Evolutionary conservation across 2,113 vertebrate species (phyloP).

Genomic region (Crotalus horridus): DNA sequence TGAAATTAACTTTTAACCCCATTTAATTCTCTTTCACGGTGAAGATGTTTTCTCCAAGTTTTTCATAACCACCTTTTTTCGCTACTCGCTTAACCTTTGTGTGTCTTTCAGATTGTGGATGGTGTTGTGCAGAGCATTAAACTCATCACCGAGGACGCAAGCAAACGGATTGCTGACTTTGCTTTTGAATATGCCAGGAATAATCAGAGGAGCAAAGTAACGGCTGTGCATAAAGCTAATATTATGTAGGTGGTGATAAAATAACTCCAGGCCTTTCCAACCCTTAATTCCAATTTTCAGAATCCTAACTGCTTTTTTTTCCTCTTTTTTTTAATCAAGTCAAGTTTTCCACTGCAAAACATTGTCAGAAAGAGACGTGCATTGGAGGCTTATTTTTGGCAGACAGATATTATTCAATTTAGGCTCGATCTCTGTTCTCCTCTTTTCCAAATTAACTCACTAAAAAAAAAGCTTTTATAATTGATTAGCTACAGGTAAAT

Average conservation of each 20-base stretch:
- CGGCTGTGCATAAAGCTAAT: conserved; percentile 95
- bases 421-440: neutral
- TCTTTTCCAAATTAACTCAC: neutral
- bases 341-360: neutral
- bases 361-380: neutral
- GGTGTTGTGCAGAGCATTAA: conserved; percentile 97
- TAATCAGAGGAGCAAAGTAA: conserved; percentile 88
- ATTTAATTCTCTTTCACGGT: neutral
- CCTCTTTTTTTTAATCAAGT: neutral
- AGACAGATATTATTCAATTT: neutral
- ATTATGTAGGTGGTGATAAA: conserved; percentile 83
- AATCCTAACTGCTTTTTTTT: neutral
- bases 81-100: neutral
- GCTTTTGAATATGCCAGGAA: conserved; percentile 94
- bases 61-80: neutral
- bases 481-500: neutral
- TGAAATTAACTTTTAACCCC: neutral
- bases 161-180: conserved; percentile 90
- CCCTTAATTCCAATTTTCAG: neutral
- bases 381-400: neutral
- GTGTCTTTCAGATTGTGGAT: conserved; percentile 86
- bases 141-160: conserved; percentile 91
- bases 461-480: neutral
- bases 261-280: neutral
- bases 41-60: neutral